Conservation (phyloP, 2,888 invertebrate genomes). For the Leistus spinibarbis region DNA sequence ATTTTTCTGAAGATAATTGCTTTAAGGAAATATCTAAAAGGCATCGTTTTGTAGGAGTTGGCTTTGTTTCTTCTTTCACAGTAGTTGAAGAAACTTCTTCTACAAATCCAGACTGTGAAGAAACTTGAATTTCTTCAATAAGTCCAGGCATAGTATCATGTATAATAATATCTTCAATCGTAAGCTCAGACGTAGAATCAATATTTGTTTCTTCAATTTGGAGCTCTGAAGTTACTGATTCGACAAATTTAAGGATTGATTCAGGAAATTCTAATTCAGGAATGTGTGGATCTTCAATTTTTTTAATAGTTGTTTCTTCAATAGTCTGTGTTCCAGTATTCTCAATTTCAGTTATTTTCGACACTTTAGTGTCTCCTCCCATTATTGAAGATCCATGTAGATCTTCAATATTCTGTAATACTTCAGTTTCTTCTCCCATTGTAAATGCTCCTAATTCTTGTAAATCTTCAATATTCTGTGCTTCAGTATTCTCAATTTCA, state of each 20-base stretch:
- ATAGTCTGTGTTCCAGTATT: constrained; percentile 57
- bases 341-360: too few relatives aligned
- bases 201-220: background rate
- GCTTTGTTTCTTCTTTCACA: background rate
- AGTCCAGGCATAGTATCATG: background rate
- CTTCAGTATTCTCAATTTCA: too few relatives aligned
- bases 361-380: too few relatives aligned
- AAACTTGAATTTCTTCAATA: background rate
- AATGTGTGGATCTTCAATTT: constrained; percentile 45
- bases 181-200: background rate
- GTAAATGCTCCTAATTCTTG: too few relatives aligned
- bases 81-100: background rate
- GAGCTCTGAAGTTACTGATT: background rate
- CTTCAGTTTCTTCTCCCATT: too few relatives aligned
- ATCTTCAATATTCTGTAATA: too few relatives aligned
- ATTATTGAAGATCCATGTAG: too few relatives aligned
- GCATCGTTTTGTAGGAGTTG: background rate
- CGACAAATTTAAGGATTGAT: constrained; percentile 37
- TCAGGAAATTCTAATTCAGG: constrained; percentile 41
- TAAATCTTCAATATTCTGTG: too few relatives aligned
- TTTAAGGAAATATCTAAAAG: background rate
- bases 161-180: background rate
- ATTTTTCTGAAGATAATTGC: background rate
- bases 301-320: constrained; percentile 57
- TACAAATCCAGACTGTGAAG: background rate